Evolutionary conservation across 2,113 vertebrate species (phyloP).

Genomic region (Semnornis frantzii): DNA sequence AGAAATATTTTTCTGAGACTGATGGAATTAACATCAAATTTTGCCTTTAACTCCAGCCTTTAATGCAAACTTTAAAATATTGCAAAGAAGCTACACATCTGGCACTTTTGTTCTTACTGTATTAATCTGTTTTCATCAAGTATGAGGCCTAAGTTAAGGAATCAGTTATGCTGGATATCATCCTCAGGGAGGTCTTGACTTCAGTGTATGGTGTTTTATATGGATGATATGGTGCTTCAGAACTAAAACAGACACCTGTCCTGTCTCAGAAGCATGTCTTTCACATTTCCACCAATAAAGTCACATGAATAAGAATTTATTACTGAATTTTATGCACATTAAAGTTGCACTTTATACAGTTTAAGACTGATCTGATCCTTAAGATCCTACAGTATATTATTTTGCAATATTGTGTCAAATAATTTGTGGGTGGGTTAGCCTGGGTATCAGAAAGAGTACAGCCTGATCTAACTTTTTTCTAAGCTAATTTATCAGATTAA

Average conservation of each 20-base stretch:
- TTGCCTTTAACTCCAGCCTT: not conserved
- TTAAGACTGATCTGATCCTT: not conserved
- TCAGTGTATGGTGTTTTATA: not conserved
- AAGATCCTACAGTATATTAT: not conserved
- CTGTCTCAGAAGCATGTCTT: not conserved
- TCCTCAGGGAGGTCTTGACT: slow-evolving; percentile 20
- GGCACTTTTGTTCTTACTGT: not conserved
- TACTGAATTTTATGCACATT: slow-evolving; percentile 12
- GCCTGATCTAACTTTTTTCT: not conserved
- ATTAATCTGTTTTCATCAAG: not conserved
- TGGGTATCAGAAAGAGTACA: not conserved
- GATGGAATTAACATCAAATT: not conserved
- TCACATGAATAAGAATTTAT: slow-evolving; percentile 13
- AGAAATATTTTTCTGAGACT: not conserved
- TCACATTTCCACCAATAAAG: not conserved
- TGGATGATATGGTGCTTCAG: not conserved
- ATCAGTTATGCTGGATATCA: not conserved
- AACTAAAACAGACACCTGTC: slow-evolving; percentile 17
- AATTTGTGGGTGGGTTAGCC: not conserved
- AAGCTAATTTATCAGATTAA: not conserved
- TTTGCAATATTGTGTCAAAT: not conserved
- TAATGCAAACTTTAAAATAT: not conserved
- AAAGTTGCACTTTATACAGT: not conserved
- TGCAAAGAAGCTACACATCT: not conserved
- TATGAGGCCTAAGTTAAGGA: not conserved